Conservation (phyloP, 2,888 invertebrate genomes). For the Apotomis turbidana region DNA sequence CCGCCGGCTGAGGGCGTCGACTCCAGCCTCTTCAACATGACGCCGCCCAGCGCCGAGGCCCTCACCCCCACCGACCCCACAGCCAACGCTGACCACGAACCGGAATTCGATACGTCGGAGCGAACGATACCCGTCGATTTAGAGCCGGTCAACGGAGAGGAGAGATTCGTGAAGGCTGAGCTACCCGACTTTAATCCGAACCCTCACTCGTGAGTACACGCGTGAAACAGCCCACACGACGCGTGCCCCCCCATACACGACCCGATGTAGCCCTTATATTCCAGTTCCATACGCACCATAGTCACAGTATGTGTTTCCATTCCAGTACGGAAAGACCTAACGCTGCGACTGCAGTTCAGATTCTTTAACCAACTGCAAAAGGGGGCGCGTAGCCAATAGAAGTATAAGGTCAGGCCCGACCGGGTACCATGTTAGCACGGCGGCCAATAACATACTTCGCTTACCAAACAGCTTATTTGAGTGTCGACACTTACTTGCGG, state of each 20-base stretch:
- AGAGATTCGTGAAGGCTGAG: constrained; percentile 64
- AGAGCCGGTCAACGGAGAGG: constrained; percentile 50
- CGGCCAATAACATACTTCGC: constrained; percentile 76
- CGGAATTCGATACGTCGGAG: constrained; percentile 42
- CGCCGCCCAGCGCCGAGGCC: constrained; percentile 78
- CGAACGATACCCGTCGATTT: constrained; percentile 40
- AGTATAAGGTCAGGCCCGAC: constrained; percentile 70
- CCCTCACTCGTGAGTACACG: constrained; percentile 81
- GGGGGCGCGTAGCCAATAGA: constrained; percentile 93
- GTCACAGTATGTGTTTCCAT: constrained; percentile 81
- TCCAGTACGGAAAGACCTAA: constrained; percentile 98
- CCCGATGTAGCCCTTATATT: not conserved
- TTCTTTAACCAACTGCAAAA: constrained; percentile 97
- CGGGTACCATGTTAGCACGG: constrained; percentile 74
- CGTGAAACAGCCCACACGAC: constrained; percentile 58
- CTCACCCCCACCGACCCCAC: constrained; percentile 65
- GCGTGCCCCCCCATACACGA: constrained; percentile 57
- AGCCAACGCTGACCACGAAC: constrained; percentile 32
- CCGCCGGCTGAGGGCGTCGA: constrained; percentile 74
- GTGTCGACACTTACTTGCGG: constrained; percentile 66
- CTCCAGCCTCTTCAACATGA: constrained; percentile 72
- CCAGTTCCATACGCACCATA: constrained; percentile 49
- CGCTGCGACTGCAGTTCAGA: constrained; percentile 97
- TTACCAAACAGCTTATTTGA: constrained; percentile 72
- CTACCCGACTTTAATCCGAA: constrained; percentile 74